phyloP scores from a whole-genome alignment of 2,797 vertebrate species.

The Pelodytes ibericus region DNA sequence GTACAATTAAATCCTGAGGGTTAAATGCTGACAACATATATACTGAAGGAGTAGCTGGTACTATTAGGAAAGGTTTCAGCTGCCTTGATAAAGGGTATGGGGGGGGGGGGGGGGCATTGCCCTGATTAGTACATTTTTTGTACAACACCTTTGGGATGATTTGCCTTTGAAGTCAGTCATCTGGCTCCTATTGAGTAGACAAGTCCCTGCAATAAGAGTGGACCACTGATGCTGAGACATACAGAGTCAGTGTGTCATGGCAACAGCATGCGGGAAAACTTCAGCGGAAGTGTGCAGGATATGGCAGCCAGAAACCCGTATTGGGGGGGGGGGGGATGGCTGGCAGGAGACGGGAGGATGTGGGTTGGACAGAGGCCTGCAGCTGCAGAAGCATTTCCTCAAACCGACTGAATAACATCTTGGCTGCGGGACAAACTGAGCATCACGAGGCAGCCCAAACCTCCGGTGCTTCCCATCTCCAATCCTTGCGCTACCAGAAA shows the following conservation, averaged over 20 bases:
- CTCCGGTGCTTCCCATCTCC: constrained; percentile 32
- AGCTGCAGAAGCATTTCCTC: constrained; percentile 51
- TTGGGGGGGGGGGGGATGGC: neutral
- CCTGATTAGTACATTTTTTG: too few species aligned
- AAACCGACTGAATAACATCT: constrained; percentile 44
- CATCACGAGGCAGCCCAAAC: constrained; percentile 38
- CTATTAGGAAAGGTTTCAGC: too few species aligned
- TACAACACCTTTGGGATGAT: too few species aligned
- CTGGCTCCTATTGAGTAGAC: too few species aligned
- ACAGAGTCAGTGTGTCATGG: neutral
- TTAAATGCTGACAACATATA: too few species aligned
- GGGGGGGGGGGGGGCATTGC: too few species aligned
- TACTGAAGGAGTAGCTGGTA: too few species aligned
- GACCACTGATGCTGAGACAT: neutral
- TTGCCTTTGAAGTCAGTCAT: too few species aligned
- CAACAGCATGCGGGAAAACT: constrained; percentile 31
- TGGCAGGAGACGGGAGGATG: constrained; percentile 36
- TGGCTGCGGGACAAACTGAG: constrained; percentile 40
- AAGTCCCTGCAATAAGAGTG: neutral
- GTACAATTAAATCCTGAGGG: too few species aligned
- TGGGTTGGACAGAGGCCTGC: constrained; percentile 43
- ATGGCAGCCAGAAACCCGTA: constrained; percentile 11
- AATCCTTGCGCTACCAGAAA: constrained; percentile 7
- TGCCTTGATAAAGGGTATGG: too few species aligned
- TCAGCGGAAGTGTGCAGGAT: constrained; percentile 32